phyloP scores from a whole-genome alignment of 1,140 invertebrate species.

The Meloidogyne exigua region DNA sequence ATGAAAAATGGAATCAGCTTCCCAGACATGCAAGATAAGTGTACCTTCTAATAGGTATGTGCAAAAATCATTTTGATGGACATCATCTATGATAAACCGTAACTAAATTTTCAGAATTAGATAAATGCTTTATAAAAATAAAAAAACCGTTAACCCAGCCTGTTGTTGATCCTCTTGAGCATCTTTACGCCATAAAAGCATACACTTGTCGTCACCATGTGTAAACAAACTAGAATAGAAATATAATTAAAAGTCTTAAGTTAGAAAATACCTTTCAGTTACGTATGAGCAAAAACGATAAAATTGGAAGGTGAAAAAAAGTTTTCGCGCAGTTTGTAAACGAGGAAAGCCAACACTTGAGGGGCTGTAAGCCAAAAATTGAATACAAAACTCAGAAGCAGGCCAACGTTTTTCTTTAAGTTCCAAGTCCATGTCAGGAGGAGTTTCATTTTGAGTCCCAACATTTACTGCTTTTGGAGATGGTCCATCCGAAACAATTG shows the following conservation, averaged over 20 bases:
- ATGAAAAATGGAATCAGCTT: slow-evolving; percentile 46
- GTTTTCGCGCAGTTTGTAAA: slow-evolving; percentile 33
- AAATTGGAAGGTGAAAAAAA: slow-evolving; percentile 48
- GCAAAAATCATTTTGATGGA: slow-evolving; percentile 38
- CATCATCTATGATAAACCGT: slow-evolving; percentile 25
- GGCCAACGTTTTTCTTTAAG: slow-evolving; percentile 31
- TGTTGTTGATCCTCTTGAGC: neutral
- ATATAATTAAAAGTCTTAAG: slow-evolving; percentile 6
- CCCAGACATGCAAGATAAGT: slow-evolving; percentile 52
- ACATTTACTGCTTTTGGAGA: neutral
- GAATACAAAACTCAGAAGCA: slow-evolving; percentile 43
- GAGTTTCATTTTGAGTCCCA: neutral
- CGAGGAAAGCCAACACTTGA: neutral
- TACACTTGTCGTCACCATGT: neutral
- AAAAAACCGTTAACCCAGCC: slow-evolving; percentile 8
- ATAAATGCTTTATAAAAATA: neutral
- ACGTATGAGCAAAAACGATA: slow-evolving; percentile 41
- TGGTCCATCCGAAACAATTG: neutral
- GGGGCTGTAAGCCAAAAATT: slow-evolving; percentile 27
- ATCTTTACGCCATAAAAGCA: slow-evolving; percentile 3
- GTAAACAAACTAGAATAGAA: slow-evolving; percentile 7
- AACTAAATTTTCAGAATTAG: neutral
- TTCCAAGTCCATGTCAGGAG: slow-evolving; percentile 17
- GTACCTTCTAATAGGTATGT: slow-evolving; percentile 32
- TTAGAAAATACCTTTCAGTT: slow-evolving; percentile 42